These are phyloP conservation scores for Xestobium rufovillosum DNA, from an alignment of 2,888 invertebrate species.

Conservation along the genomic window DNA sequence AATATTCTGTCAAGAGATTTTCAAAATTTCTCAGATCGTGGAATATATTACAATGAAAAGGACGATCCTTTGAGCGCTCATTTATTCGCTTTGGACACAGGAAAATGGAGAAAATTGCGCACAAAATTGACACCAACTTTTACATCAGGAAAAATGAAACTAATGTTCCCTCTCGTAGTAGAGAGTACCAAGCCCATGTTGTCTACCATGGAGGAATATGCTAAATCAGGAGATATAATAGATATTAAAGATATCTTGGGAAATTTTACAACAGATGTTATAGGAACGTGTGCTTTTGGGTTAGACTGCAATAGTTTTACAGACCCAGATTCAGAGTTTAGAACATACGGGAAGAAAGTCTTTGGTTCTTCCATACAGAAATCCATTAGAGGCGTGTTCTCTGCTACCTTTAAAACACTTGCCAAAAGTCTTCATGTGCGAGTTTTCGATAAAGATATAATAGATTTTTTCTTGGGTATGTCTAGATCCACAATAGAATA, in stretches of 20 bases:
- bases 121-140: conserved; percentile 46
- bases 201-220: not conserved
- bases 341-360: conserved; percentile 24
- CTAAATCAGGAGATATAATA: conserved; percentile 27
- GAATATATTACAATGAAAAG: conserved; percentile 38
- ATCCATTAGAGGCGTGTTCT: too few species aligned
- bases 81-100: conserved; percentile 39
- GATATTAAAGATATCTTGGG: conserved; percentile 36
- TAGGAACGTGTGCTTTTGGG: conserved; percentile 52
- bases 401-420: too few species aligned
- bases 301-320: conserved; percentile 51
- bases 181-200: conserved; percentile 28
- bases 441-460: not conserved
- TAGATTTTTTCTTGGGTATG: not conserved
- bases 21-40: conserved; percentile 42
- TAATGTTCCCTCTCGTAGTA: conserved; percentile 42
- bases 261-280: conserved; percentile 50
- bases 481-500: not conserved
- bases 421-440: not conserved
- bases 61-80: conserved; percentile 39
- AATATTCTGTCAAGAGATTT: conserved; percentile 42
- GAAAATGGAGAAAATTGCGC: conserved; percentile 46
- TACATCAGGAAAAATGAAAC: conserved; percentile 46
- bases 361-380: too few species aligned
- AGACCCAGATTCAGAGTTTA: conserved; percentile 47